Percentiles rank a stretch among this genome's conserved stretches.
Evolutionary conservation across 2,113 vertebrate genomes (phyloP).

Genomic region (Chiloscyllium plagiosum): DNA sequence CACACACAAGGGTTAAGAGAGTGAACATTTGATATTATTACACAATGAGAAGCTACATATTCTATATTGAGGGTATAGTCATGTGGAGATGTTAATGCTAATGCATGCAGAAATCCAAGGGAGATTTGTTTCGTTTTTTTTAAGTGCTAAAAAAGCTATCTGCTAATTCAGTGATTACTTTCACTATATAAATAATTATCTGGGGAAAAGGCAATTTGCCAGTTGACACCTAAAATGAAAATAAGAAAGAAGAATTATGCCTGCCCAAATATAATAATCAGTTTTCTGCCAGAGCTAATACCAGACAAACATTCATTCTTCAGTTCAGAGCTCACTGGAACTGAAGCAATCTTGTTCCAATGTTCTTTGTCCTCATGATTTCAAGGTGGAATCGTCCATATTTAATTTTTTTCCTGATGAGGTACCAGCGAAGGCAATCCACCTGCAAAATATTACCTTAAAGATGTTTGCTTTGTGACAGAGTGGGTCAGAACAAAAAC

Average conservation of each 20-base stretch:
- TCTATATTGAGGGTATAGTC: not conserved
- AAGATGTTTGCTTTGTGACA: not conserved
- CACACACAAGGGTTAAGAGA: not conserved
- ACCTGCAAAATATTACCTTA: not conserved
- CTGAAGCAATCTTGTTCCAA: not conserved
- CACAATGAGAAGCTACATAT: not conserved
- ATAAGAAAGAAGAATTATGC: not conserved
- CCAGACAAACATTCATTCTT: not conserved
- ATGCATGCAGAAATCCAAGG: not conserved
- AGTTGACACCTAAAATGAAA: not conserved
- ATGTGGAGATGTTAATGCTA: not conserved
- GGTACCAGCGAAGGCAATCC: not conserved
- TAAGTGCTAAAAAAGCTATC: not conserved
- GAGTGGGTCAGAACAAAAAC: not conserved
- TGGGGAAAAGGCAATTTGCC: not conserved
- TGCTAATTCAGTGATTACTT: not conserved
- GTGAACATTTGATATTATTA: not conserved
- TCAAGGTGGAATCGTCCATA: not conserved
- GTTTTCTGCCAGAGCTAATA: not conserved
- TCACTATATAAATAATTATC: not conserved
- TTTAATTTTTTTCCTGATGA: not conserved
- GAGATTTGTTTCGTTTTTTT: not conserved
- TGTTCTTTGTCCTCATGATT: not conserved
- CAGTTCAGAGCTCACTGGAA: not conserved
- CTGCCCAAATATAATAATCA: not conserved